Evolutionary conservation across 2,888 invertebrate genomes (phyloP).

Genomic region (Archaeoteleia sp.): DNA sequence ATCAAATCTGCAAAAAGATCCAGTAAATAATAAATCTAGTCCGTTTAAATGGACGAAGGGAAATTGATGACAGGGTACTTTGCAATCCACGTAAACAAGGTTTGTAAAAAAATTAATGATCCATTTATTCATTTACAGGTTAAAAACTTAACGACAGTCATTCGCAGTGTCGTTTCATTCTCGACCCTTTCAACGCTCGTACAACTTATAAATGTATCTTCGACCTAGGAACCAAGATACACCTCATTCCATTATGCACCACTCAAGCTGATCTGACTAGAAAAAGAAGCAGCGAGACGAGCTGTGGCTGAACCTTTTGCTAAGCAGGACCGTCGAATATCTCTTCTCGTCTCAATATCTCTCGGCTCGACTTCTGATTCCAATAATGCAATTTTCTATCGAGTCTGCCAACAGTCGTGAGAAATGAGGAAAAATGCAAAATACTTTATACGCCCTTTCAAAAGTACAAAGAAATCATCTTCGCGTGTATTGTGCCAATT

Average conservation of each 20-base stretch:
- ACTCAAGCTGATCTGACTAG: conserved; percentile 26
- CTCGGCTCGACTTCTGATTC: background rate
- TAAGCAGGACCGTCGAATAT: conserved; percentile 21
- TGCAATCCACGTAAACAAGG: conserved; percentile 2
- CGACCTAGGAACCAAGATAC: conserved; percentile 42
- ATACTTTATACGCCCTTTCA: too few species aligned
- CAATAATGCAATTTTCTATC: background rate
- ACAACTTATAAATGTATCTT: conserved; percentile 27
- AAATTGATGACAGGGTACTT: conserved; percentile 14
- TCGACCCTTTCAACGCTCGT: background rate
- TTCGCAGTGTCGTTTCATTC: conserved; percentile 13
- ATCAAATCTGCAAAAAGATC: too few species aligned
- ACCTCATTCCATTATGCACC: conserved; percentile 25
- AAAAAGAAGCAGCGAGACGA: conserved; percentile 27
- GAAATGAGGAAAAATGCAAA: conserved; percentile 44
- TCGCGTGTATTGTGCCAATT: too few species aligned
- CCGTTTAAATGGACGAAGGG: conserved; percentile 12
- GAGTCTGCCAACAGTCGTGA: background rate
- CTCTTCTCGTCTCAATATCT: conserved; percentile 18
- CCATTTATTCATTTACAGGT: conserved; percentile 69
- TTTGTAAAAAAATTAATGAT: conserved; percentile 69
- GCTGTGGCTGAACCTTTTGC: conserved; percentile 23
- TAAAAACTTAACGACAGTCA: conserved; percentile 65
- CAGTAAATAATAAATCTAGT: too few species aligned
- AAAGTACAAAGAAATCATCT: too few species aligned